Base-by-base conservation (phyloP, 2,797 vertebrate genomes). In the Philypnodon macrostomus region DNA sequence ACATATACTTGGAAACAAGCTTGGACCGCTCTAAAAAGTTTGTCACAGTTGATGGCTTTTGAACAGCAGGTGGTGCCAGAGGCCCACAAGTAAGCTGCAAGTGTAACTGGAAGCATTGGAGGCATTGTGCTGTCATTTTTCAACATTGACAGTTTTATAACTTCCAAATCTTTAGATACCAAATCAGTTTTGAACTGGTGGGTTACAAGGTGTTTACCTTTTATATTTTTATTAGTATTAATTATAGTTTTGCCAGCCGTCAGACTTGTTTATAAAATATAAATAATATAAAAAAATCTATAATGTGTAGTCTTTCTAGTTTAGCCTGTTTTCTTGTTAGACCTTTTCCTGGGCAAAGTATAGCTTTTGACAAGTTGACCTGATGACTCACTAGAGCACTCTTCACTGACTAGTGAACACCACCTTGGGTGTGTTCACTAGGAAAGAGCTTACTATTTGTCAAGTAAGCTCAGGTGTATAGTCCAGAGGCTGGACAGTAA, bases 21-120 rank as follows among this genome's bases (percentile, higher is more conserved):
- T n/a, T 23, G 21, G 21, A 23, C 21, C 6, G 3, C 21, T 3
- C 5, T 27, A 2, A 2, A 27, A 9, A 27, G 2, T 27, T 27
- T 5, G 27, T 12, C 21, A 10, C 10, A 11, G 38, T 15, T 29
- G 0, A 16, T 41, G 2, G 23, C 7, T 18, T 30, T 44, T 31
- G 11, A 44, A 47, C 83, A 80, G 73, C 68, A 87, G 79, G 53
- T 71, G 85, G 73, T 37, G 9, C 38, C 63, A 81, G 17, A 73
- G n/a, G 30, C 41, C 7, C 7, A 14, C 36, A 12, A 16, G 17
- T 35, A 11, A 18, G 4, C 4, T 46, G 45, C 11, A n/a, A 12
- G 18, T 1, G 17, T 17, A 9, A 59, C 37, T n/a, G 17, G 57
- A 14, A 21, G 53, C 35, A 57, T 47, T 46, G 32, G 14, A 18